Percentiles rank a stretch among this genome's conserved stretches.
Evolutionary conservation across 2,797 vertebrate species (phyloP).

Genomic region (Gouania willdenowi): DNA sequence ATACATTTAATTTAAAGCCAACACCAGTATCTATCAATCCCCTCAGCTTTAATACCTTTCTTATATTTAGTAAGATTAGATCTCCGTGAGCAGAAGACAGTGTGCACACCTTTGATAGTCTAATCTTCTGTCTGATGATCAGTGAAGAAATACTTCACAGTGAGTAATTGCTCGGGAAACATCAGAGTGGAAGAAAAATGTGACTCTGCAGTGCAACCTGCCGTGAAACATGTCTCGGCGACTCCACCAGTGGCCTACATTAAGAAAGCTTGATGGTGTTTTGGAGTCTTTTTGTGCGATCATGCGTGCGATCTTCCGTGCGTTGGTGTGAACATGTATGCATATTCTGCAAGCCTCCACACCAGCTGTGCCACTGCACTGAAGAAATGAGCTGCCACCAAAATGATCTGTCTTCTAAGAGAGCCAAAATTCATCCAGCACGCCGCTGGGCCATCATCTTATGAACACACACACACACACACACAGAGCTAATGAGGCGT

Average conservation of each 20-base stretch:
- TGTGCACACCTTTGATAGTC: not conserved
- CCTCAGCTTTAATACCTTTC: too few species aligned
- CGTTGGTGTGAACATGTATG: not conserved
- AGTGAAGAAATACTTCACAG: conserved; percentile 8
- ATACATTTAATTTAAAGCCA: too few species aligned
- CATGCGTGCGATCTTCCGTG: conserved; percentile 5
- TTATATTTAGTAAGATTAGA: too few species aligned
- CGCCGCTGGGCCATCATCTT: conserved; percentile 4
- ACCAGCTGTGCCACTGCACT: conserved; percentile 60
- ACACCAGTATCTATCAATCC: too few species aligned
- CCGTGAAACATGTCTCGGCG: conserved; percentile 10
- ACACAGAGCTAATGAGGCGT: conserved; percentile 17
- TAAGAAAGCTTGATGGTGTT: conserved; percentile 17
- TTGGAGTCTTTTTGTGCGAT: conserved; percentile 11
- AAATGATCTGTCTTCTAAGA: conserved; percentile 47
- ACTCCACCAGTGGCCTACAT: conserved; percentile 39
- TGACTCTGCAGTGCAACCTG: not conserved
- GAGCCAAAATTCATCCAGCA: conserved; percentile 39
- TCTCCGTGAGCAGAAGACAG: conserved; percentile 4
- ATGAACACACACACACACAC: not conserved
- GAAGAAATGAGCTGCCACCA: conserved; percentile 46
- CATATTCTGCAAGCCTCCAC: conserved; percentile 21
- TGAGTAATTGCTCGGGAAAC: not conserved
- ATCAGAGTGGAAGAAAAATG: not conserved
- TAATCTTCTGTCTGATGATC: conserved; percentile 7